phyloP scores from a whole-genome alignment of 2,888 invertebrate genomes.

The Drosophila helvetica region DNA sequence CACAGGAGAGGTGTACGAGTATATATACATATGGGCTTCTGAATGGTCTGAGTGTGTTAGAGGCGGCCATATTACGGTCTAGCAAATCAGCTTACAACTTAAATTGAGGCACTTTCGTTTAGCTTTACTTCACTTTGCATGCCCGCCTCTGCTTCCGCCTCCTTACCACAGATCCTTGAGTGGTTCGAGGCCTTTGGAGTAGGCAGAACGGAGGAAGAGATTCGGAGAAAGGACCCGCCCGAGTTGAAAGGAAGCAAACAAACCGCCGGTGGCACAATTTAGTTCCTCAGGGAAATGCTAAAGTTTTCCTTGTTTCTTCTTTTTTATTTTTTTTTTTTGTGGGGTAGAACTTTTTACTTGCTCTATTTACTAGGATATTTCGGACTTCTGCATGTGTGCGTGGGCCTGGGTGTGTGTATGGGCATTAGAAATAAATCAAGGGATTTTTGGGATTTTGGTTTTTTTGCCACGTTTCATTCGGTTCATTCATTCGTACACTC shows the following conservation, averaged over 20 bases:
- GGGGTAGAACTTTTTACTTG: constrained; percentile 62
- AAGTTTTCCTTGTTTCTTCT: constrained; percentile 48
- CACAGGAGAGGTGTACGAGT: background rate
- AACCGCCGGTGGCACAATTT: constrained; percentile 75
- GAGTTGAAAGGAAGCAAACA: constrained; percentile 52
- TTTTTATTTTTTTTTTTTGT: constrained; percentile 9
- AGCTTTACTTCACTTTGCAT: constrained; percentile 79
- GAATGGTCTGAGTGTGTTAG: constrained; percentile 10
- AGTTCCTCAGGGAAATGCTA: constrained; percentile 73
- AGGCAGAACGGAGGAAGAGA: constrained; percentile 11
- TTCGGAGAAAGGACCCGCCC: background rate
- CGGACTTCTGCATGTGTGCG: background rate
- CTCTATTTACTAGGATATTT: constrained; percentile 69
- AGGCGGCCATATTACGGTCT: constrained; percentile 55
- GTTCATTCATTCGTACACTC: constrained; percentile 22
- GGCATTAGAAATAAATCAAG: constrained; percentile 78
- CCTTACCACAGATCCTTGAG: constrained; percentile 62
- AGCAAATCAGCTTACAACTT: constrained; percentile 78
- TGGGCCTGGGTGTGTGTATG: constrained; percentile 31
- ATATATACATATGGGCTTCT: constrained; percentile 4
- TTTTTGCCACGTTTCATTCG: constrained; percentile 42
- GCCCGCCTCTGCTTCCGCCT: constrained; percentile 39
- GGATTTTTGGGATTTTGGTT: constrained; percentile 76
- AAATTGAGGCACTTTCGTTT: constrained; percentile 80
- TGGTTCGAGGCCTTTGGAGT: constrained; percentile 50